Evolutionary conservation across 2,113 vertebrate species (phyloP), one percentile per base, ranked within the genome.

Genomic region (Corydoras maculifer): DNA sequence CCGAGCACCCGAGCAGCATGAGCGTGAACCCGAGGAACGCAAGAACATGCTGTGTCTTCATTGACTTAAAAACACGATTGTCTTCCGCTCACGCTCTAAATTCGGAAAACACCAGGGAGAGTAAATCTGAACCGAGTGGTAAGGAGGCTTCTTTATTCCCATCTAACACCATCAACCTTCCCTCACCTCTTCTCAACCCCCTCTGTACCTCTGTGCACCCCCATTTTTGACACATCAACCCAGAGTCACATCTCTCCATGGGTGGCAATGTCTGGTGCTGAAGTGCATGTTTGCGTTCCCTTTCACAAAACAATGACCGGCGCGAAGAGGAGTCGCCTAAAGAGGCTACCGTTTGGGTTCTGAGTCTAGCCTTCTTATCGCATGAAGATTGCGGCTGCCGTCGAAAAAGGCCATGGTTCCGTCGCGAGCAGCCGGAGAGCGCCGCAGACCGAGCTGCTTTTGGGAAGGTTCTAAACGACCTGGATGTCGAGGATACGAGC

Each of bases 71-170:
- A 32, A 65, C 58, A 63, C 55, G 62, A 73, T 79, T 80, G 72
- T 82, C 48, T 78, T 75, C 84, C 79, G 84, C 71, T 74, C 65
- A 70, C 60, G 69, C 75, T 68, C 65, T 80, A 82, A 69, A 50
- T 69, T 79, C 80, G 85, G 85, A 88, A 25, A 25, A 84, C 82
- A 74, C 85, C 88, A 87, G 82, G 82, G 84, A 88, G 84, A 83
- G 83, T 85, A 69, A 76, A 86, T 86, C 84, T 87, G 85, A 78
- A 81, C 84, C 75, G 64, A 84, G 87, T 87, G 88, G 88, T 89
- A 90, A 90, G 89, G 89, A 90, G 90, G 85, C 89, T 90, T 90
- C 89, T 91, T 89, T 90, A 88, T 86, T 87, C 82, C 86, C 86
- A 89, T 90, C 83, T 86, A 90, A 88, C 80, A 82, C 86, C 88